Base-by-base conservation (phyloP, 2,888 invertebrate genomes). In the Xanthia icteritia region DNA sequence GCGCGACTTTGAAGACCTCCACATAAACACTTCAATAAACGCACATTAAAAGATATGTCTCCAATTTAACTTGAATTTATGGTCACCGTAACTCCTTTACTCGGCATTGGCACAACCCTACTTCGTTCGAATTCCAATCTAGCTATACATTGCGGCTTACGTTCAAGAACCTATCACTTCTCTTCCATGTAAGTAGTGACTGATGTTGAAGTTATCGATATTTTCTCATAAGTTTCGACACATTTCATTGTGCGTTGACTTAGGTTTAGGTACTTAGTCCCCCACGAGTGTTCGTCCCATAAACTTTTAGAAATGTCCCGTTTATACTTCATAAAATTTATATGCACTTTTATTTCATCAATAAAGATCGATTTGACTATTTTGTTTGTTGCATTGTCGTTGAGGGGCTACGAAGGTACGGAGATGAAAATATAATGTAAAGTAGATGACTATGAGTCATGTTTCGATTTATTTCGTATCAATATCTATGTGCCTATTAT, bases 321-420 rank as follows among this genome's bases (percentile, higher is more conserved):
- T 96, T 96, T 94, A 95, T 95, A 95, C 95, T 93, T 94, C 96
- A 96, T 96, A 96, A 96, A 96, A 92, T 96, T 96, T 96, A 96
- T 95, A 96, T 95, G 94, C 96, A 95, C 91, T 96, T 96, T 96
- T 95, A 96, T 96, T 94, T 87, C 92, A 87, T 92, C 94, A 92
- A 95, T 96, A 96, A 96, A 96, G 90, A 94, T 95, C 94, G 95
- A 95, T 95, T 93, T 94, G 93, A 94, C 94, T 94, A 94, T 93
- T 92, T 92, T 93, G 94, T 94, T 91, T 90, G 90, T 87, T 91
- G 91, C 92, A 89, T 73, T 81, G 81, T 78, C 84, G 79, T 77
- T 83, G 79, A 84, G 85, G 88, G 90, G 90, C 54, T 83, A 48
- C 69, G 27, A 69, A 82, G 80, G 82, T 77, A 72, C n/a, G 15